Percentiles rank a stretch among this genome's conserved stretches.
phyloP scores from a whole-genome alignment of 2,797 vertebrate species.

The Malacoraja senta region DNA sequence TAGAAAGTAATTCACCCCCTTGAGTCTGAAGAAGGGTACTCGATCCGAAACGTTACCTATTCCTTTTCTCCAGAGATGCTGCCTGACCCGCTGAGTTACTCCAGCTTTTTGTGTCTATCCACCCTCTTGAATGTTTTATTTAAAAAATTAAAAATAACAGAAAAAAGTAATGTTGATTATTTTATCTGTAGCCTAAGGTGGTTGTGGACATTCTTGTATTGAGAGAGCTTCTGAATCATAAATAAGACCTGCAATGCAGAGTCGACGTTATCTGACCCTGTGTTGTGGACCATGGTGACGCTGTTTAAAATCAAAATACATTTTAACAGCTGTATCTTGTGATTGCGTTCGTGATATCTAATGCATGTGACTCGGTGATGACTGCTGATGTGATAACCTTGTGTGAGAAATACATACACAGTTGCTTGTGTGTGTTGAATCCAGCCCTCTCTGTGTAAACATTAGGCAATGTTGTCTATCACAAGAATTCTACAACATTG shows the following conservation, averaged over 20 bases:
- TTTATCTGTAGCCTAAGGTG: not conserved
- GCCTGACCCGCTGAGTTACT: no score
- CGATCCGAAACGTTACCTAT: no score
- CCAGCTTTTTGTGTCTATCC: not conserved
- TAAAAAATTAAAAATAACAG: not conserved
- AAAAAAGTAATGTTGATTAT: not conserved
- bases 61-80: no score
- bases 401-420: not conserved
- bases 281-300: slow-evolving; percentile 36
- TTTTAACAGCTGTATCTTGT: slow-evolving; percentile 47
- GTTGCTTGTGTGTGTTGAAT: not conserved
- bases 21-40: no score
- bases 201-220: not conserved
- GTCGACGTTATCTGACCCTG: slow-evolving; percentile 46
- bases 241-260: slow-evolving; percentile 41
- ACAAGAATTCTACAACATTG: not conserved
- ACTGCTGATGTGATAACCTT: slow-evolving; percentile 33
- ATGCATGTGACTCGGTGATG: slow-evolving; percentile 1
- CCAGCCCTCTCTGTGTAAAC: not conserved
- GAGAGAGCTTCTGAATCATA: slow-evolving; percentile 35
- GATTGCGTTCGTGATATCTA: slow-evolving; percentile 33
- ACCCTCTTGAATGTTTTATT: not conserved
- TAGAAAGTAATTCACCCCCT: not conserved
- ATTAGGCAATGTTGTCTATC: not conserved
- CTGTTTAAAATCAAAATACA: slow-evolving; percentile 43